Conservation (phyloP, 2,888 invertebrate species). For the Pachliopta kotzebuea region DNA sequence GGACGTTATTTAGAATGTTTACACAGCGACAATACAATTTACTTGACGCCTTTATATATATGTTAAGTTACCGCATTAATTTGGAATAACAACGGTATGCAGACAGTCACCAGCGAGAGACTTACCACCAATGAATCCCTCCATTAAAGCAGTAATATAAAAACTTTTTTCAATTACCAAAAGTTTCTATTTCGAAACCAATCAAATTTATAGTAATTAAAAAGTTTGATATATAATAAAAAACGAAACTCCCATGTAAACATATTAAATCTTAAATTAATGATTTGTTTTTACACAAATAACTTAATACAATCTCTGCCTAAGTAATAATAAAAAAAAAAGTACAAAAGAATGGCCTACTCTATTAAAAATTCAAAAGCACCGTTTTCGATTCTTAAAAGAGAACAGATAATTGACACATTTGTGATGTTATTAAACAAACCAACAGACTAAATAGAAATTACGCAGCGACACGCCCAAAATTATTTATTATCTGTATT, state of each 20-base stretch:
- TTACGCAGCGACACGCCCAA: constrained; percentile 24
- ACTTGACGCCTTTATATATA: no score
- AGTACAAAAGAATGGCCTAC: constrained; percentile 5
- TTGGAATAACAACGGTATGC: no score
- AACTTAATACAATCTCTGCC: background rate
- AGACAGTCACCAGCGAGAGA: no score
- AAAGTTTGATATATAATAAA: background rate
- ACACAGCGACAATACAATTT: no score
- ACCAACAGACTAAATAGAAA: constrained; percentile 28
- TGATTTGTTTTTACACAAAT: background rate
- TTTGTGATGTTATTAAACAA: constrained; percentile 1
- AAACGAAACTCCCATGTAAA: background rate
- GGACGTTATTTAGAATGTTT: no score
- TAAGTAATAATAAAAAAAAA: constrained; percentile 3
- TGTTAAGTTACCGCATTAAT: no score
- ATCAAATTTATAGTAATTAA: background rate
- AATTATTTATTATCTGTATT: constrained; percentile 12
- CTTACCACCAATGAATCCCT: no score
- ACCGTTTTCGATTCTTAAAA: constrained; percentile 10
- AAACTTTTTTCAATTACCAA: no score
- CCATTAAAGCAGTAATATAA: no score
- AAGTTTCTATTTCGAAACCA: no score
- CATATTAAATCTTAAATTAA: background rate
- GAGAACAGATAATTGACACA: constrained; percentile 5
- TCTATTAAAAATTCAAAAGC: constrained; percentile 8